A percentile compares a stretch with the other conserved stretches of the same genome.
These are phyloP conservation scores for Sakesphorus luctuosus DNA, from an alignment of 2,113 vertebrate species.

Conservation along the genomic window DNA sequence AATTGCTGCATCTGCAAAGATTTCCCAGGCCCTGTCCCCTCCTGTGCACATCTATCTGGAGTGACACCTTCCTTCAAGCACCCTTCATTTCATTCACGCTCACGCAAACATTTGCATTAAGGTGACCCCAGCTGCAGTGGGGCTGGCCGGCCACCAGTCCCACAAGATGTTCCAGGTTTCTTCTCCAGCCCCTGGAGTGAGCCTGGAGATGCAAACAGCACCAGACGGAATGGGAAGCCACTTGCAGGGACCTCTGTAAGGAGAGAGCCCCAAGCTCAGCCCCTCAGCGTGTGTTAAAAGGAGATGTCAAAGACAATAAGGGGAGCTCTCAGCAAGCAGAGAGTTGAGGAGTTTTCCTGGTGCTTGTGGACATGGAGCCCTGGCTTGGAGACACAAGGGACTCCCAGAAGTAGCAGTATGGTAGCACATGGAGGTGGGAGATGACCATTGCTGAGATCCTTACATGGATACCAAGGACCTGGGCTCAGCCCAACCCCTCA, in stretches of 20 bases:
- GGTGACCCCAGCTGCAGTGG: not conserved
- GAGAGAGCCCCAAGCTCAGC: not conserved
- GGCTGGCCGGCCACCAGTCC: not conserved
- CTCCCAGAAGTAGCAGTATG: not conserved
- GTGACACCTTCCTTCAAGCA: conserved; percentile 68
- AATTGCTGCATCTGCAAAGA: conserved; percentile 69
- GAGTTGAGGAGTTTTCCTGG: not conserved
- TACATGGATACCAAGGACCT: not conserved
- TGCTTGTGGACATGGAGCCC: rapidly evolving
- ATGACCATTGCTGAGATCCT: not conserved
- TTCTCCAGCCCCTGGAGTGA: rapidly evolving
- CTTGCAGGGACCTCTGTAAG: not conserved
- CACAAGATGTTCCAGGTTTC: rapidly evolving
- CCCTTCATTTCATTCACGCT: not conserved
- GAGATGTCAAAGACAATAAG: not conserved
- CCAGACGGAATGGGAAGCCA: not conserved
- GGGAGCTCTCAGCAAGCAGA: not conserved
- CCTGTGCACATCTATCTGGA: conserved; percentile 12
- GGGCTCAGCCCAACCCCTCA: not conserved
- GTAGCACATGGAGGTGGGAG: not conserved
- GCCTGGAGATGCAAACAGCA: not conserved
- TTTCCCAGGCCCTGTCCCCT: conserved; percentile 29
- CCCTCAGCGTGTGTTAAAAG: not conserved
- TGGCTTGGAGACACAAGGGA: not conserved
- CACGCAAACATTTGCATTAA: not conserved